A percentile compares a stretch with the other conserved stretches of the same genome.
Conservation (phyloP, 2,113 vertebrate species). For the Cynocephalus volans region DNA sequence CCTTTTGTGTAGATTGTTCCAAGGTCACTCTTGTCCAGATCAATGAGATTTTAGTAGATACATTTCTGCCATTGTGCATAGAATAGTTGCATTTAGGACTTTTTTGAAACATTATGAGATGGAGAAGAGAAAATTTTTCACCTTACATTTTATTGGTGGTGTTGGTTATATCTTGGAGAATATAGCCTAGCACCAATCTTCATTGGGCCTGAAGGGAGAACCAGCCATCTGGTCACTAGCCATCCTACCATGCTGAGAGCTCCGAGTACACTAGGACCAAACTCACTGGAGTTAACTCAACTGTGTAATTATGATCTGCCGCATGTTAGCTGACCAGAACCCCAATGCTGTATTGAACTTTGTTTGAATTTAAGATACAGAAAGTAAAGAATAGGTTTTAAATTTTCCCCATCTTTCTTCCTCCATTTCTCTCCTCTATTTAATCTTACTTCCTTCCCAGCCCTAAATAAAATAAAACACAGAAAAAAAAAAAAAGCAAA, state of each 20-base stretch:
- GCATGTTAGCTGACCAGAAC: not conserved
- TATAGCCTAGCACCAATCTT: not conserved
- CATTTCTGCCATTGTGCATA: not conserved
- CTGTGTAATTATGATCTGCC: not conserved
- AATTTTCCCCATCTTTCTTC: not conserved
- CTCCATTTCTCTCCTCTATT: not conserved
- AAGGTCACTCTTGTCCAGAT: not conserved
- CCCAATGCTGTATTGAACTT: not conserved
- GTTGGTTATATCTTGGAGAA: not conserved
- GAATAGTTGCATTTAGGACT: not conserved
- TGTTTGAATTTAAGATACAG: constrained; percentile 6
- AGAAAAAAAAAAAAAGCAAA: not conserved
- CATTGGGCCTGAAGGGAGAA: not conserved
- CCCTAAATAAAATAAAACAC: not conserved
- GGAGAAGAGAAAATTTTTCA: not conserved
- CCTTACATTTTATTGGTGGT: not conserved
- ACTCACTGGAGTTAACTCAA: not conserved
- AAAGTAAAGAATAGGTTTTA: not conserved
- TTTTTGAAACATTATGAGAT: not conserved
- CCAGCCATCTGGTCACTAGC: not conserved
- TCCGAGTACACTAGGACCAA: not conserved
- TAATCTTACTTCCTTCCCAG: not conserved
- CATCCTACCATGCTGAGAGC: not conserved
- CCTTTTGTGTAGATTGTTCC: not conserved
- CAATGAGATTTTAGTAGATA: not conserved